Conservation (phyloP, 2,888 invertebrate genomes). For the Pomacea canaliculata region DNA sequence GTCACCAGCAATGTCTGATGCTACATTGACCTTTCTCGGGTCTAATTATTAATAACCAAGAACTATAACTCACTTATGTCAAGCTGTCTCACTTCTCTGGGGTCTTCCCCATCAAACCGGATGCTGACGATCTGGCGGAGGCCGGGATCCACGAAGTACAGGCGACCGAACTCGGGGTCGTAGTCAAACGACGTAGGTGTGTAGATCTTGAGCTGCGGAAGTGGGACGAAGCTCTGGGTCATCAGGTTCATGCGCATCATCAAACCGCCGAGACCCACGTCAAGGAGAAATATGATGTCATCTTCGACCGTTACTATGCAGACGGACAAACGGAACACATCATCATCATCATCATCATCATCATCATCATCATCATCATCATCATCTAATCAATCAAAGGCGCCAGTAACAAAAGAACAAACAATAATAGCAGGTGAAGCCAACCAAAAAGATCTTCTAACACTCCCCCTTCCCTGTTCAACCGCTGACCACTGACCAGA, state of each 20-base stretch:
- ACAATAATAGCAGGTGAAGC: too few relatives aligned
- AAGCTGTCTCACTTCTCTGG: constrained; percentile 32
- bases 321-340: too few relatives aligned
- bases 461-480: too few relatives aligned
- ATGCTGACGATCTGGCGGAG: constrained; percentile 37
- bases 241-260: constrained; percentile 40
- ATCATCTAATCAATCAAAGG: too few relatives aligned
- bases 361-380: too few relatives aligned
- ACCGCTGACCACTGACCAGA: constrained; percentile 5
- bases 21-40: too few relatives aligned
- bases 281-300: constrained; percentile 30
- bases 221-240: constrained; percentile 34
- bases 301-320: neutral
- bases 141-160: constrained; percentile 37
- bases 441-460: too few relatives aligned
- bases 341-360: too few relatives aligned
- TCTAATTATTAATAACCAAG: too few relatives aligned
- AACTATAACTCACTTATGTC: constrained; percentile 27
- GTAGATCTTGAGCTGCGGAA: constrained; percentile 35
- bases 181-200: constrained; percentile 37
- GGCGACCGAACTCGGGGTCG: constrained; percentile 34
- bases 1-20: neutral
- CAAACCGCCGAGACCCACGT: constrained; percentile 27
- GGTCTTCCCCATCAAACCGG: constrained; percentile 36
- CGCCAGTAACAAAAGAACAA: too few relatives aligned